Percentiles rank a stretch among this genome's conserved stretches.
phyloP scores from a whole-genome alignment of 2,888 invertebrate genomes.

The Oegoconia quadripuncta region DNA sequence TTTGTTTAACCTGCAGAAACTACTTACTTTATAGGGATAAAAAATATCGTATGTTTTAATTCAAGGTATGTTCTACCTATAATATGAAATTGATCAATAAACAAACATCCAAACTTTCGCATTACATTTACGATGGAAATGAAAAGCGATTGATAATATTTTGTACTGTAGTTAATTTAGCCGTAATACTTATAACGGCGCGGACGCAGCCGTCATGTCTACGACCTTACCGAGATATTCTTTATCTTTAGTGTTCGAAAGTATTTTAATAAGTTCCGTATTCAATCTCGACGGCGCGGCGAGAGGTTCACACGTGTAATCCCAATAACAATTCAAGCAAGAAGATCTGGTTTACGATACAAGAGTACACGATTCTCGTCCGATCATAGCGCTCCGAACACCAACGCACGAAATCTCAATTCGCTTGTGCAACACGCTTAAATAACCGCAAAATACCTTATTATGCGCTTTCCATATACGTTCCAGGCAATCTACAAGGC shows the following conservation, averaged over 20 bases:
- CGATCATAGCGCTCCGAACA: constrained; percentile 53
- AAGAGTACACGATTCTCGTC: constrained; percentile 47
- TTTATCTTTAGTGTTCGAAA: constrained; percentile 29
- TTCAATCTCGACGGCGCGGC: constrained; percentile 39
- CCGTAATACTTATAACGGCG: too few relatives aligned
- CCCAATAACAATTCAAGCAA: constrained; percentile 60
- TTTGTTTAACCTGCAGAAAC: too few relatives aligned
- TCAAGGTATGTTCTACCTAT: too few relatives aligned
- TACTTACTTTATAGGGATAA: too few relatives aligned
- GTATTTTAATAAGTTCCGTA: constrained; percentile 58
- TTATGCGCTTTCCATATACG: constrained; percentile 77
- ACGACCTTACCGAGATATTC: too few relatives aligned
- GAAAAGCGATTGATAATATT: too few relatives aligned
- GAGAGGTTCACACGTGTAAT: constrained; percentile 63
- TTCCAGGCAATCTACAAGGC: constrained; percentile 64
- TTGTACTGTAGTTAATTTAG: too few relatives aligned
- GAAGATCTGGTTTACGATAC: constrained; percentile 64
- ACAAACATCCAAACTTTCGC: too few relatives aligned
- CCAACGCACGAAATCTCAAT: constrained; percentile 73
- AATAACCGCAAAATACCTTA: constrained; percentile 78
- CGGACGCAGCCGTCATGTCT: too few relatives aligned
- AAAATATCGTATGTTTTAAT: too few relatives aligned
- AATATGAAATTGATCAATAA: too few relatives aligned
- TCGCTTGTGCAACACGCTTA: constrained; percentile 72
- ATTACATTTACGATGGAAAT: too few relatives aligned